A percentile compares a stretch with the other conserved stretches of the same genome.
Evolutionary conservation across 2,113 vertebrate species (phyloP).

Genomic region (Pagrus major): DNA sequence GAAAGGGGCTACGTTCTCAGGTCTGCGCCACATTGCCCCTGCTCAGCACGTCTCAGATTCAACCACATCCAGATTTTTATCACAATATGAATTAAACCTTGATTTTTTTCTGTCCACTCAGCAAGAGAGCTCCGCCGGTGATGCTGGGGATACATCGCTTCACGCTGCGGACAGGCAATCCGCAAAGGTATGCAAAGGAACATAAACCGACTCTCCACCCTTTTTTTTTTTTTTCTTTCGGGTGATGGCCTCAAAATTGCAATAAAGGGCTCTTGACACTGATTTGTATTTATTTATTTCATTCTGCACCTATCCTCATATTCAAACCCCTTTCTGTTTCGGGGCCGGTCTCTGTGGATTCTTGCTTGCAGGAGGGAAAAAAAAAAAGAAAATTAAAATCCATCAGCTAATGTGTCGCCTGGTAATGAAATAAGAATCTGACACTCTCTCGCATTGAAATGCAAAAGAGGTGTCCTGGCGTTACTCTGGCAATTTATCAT

Average conservation of each 20-base stretch:
- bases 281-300: conserved; percentile 81
- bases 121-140: conserved; percentile 70
- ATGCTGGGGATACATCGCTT: conserved; percentile 65
- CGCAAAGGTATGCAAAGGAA: conserved; percentile 70
- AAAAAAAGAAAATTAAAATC: conserved; percentile 90
- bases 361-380: conserved; percentile 47
- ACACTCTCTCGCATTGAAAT: conserved; percentile 93
- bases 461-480: conserved; percentile 93
- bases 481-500: conserved; percentile 96
- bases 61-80: conserved; percentile 80
- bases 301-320: conserved; percentile 62
- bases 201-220: conserved; percentile 52
- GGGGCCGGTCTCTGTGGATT: conserved; percentile 84
- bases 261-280: conserved; percentile 78
- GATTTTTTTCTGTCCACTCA: conserved; percentile 84
- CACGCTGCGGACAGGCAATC: conserved; percentile 72
- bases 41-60: conserved; percentile 77
- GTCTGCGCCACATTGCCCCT: conserved; percentile 68
- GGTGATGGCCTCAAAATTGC: conserved; percentile 75
- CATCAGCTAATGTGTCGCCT: conserved; percentile 91
- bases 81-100: conserved; percentile 80
- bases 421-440: conserved; percentile 97
- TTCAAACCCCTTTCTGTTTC: conserved; percentile 72
- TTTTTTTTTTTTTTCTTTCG: conserved; percentile 41
- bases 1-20: conserved; percentile 56